A percentile compares a stretch with the other conserved stretches of the same genome.
Conservation (phyloP, 2,888 invertebrate genomes). For the Orthonevra nobilis region DNA sequence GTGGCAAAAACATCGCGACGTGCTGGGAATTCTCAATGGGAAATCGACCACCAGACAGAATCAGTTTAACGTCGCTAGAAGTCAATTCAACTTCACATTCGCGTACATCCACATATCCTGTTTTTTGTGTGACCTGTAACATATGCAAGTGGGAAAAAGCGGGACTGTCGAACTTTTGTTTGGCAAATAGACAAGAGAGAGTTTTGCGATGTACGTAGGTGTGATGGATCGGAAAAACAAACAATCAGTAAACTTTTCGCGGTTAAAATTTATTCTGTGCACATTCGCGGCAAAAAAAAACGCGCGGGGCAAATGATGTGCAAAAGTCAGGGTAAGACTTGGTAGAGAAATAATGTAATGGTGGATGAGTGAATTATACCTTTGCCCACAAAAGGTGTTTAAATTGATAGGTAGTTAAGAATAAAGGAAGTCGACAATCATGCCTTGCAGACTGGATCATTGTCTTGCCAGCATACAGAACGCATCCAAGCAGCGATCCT, state of each 20-base stretch:
- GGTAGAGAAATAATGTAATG: too few species aligned
- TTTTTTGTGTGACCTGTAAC: conserved; percentile 13
- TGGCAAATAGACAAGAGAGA: too few species aligned
- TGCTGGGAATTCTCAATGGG: conserved; percentile 27
- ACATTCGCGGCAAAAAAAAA: too few species aligned
- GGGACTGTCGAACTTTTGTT: background rate
- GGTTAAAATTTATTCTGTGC: conserved; percentile 30
- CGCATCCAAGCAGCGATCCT: too few species aligned
- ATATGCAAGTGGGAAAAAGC: conserved; percentile 10
- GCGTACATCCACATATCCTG: conserved; percentile 16
- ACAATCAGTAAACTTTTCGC: conserved; percentile 33
- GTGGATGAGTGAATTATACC: too few species aligned
- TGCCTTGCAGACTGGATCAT: too few species aligned
- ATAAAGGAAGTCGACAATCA: too few species aligned
- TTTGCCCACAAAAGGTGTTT: too few species aligned
- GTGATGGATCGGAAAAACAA: conserved; percentile 27
- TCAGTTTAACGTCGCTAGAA: conserved; percentile 28
- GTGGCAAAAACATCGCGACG: conserved; percentile 33
- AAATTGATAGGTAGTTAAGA: too few species aligned
- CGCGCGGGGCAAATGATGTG: too few species aligned
- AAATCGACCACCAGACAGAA: conserved; percentile 19
- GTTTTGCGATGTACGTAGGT: background rate
- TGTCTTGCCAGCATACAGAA: too few species aligned
- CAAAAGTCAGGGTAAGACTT: too few species aligned
- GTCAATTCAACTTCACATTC: conserved; percentile 26